These are phyloP conservation scores for Chirona hameri DNA, from an alignment of 2,888 invertebrate species.

Conservation along the genomic window DNA sequence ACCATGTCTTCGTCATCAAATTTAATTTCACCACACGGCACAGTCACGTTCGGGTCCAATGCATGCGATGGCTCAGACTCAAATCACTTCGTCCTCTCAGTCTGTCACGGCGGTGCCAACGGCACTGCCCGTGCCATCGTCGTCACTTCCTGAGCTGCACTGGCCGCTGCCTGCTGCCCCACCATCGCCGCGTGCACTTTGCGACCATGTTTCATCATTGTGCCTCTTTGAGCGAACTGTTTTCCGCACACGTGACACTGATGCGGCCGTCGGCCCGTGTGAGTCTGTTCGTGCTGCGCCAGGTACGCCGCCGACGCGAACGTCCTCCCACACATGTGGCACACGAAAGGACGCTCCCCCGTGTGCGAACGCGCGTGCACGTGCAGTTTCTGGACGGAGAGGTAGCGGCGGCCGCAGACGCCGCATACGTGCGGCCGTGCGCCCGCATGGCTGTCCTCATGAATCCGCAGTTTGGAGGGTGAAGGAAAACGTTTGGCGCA, in stretches of 20 bases:
- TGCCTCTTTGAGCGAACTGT: conserved; percentile 40
- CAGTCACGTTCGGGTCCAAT: no score
- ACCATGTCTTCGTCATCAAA: no score
- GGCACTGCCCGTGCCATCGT: no score
- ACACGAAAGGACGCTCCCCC: conserved; percentile 4
- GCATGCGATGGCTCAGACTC: no score
- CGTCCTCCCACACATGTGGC: conserved; percentile 9
- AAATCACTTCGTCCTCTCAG: no score
- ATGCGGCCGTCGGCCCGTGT: conserved; percentile 42
- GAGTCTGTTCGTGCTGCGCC: conserved; percentile 42
- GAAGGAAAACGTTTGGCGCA: not conserved
- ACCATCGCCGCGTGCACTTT: not conserved
- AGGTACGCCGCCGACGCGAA: conserved; percentile 26
- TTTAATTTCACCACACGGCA: no score
- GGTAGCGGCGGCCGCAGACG: not conserved
- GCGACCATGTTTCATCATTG: conserved; percentile 1
- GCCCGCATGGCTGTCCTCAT: not conserved
- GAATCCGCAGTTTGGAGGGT: not conserved
- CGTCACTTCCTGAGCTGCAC: no score
- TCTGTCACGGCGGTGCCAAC: no score
- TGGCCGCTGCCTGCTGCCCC: not conserved
- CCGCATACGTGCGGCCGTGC: not conserved
- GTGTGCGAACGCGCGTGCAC: conserved; percentile 13
- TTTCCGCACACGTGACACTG: conserved; percentile 42
- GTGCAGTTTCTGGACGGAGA: conserved; percentile 8